Evolutionary conservation across 2,888 invertebrate genomes (phyloP).

Genomic region (Polydrusus pterygomalis): DNA sequence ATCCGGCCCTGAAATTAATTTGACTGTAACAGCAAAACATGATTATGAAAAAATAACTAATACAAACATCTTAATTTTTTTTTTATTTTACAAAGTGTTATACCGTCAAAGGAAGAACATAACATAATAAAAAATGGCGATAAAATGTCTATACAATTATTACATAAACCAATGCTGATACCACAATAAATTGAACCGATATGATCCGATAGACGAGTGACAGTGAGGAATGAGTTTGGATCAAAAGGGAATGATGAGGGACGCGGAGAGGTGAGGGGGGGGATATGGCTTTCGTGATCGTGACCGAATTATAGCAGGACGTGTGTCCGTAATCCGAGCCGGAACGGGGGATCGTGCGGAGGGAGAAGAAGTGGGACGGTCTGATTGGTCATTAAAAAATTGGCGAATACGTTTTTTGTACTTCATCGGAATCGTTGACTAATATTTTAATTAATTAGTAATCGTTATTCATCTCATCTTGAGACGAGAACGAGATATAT

Average conservation of each 20-base stretch:
- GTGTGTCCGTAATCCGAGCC: constrained; percentile 26
- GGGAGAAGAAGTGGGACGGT: not conserved
- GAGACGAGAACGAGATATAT: no score
- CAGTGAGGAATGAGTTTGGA: constrained; percentile 49
- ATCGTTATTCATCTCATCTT: no score
- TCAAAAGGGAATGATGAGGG: constrained; percentile 23
- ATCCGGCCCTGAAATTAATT: no score
- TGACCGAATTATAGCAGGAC: constrained; percentile 42
- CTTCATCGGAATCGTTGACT: not conserved
- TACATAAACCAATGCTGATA: constrained; percentile 68
- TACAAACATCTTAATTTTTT: no score
- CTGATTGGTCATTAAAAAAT: constrained; percentile 17
- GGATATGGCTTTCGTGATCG: constrained; percentile 32
- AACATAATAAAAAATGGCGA: constrained; percentile 31
- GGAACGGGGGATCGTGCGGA: not conserved
- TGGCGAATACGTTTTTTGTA: not conserved
- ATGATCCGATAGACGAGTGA: constrained; percentile 39
- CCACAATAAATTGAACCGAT: constrained; percentile 49
- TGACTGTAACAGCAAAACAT: no score
- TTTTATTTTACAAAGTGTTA: no score
- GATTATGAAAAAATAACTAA: no score
- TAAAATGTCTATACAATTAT: constrained; percentile 70
- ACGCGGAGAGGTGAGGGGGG: not conserved
- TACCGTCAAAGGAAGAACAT: no score
- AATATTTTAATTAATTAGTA: no score